Evolutionary conservation across 2,797 vertebrate genomes (phyloP), one percentile per base, ranked within the genome.

Genomic region (Melanotaenia trifasciata): DNA sequence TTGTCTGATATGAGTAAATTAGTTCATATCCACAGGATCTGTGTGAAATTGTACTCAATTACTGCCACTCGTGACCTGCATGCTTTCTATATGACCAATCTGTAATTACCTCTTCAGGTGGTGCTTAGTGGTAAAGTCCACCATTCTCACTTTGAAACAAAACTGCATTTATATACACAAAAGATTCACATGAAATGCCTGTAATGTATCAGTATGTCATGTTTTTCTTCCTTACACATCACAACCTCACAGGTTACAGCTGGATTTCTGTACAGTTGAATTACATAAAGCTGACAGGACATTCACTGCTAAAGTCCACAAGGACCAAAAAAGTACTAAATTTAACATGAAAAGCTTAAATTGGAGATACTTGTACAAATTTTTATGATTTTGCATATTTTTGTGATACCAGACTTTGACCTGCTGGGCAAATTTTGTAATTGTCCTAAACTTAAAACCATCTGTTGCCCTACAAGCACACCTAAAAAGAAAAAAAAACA

Each of bases 1-100:
- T 47, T 4, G n/a, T 72, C 51, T 51, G 7, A 76, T 74, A 68
- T 30, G 2, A 71, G 45, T 51, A 22, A 58, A 62, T 56, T 47
- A 30, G 14, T 32, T 38, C n/a, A 22, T 47, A 71, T 77, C 56
- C 30, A 14, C 8, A 36, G 50, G 18, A 64, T 62, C 22, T 58
- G n/a, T 5, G 63, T 7, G n/a, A 58, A 70, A 67, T 51, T 51
- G 0, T 24, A 60, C 12, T 20, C 26, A 3, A 30, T 0, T 11
- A 38, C 32, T 30, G n/a, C 5, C 10, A 33, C 14, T 56, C 40
- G 0, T 28, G 20, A 5, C 30, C 14, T 45, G 47, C 13, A 35
- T n/a, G 28, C 35, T 58, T 60, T 53, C 5, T 16, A 13, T 8
- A 22, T 33, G 24, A 28, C n/a, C 11, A 36, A 36, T 26, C 5